A percentile compares a stretch with the other conserved stretches of the same genome.
phyloP scores from a whole-genome alignment of 2,113 vertebrate species.

The Mustela lutreola region DNA sequence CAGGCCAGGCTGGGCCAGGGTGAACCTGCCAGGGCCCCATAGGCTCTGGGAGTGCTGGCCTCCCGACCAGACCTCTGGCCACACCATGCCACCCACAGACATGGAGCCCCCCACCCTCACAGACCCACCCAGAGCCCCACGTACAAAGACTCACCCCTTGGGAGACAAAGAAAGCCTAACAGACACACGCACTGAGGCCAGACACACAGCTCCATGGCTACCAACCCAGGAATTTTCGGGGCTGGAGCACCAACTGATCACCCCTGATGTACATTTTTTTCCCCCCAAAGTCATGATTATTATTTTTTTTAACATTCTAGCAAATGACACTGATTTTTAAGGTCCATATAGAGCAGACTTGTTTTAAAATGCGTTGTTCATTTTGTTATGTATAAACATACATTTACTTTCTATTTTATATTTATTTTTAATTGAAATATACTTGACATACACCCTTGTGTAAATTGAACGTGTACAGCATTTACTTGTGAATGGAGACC shows the following conservation, averaged over 20 bases:
- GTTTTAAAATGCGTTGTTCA: not conserved
- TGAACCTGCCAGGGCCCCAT: not conserved
- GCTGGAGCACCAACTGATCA: not conserved
- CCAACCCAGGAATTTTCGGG: not conserved
- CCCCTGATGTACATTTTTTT: too few species aligned
- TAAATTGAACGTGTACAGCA: not conserved
- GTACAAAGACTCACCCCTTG: not conserved
- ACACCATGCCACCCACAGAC: not conserved
- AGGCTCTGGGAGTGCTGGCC: not conserved
- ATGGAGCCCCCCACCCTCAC: not conserved
- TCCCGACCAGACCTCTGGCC: not conserved
- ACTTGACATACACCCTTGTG: not conserved
- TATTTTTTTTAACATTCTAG: not conserved
- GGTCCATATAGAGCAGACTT: not conserved
- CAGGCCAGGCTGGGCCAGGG: not conserved
- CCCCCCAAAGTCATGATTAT: not conserved
- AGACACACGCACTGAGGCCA: rapidly evolving
- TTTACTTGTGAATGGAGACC: not conserved
- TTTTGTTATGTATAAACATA: not conserved
- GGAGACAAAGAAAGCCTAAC: not conserved
- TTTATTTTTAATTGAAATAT: not conserved
- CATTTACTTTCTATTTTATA: not conserved
- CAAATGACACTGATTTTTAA: not conserved
- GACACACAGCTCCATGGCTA: not conserved
- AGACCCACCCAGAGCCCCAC: not conserved